A percentile compares a stretch with the other conserved stretches of the same genome.
phyloP scores from a whole-genome alignment of 2,797 vertebrate genomes.

The Eidolon dupreanum region DNA sequence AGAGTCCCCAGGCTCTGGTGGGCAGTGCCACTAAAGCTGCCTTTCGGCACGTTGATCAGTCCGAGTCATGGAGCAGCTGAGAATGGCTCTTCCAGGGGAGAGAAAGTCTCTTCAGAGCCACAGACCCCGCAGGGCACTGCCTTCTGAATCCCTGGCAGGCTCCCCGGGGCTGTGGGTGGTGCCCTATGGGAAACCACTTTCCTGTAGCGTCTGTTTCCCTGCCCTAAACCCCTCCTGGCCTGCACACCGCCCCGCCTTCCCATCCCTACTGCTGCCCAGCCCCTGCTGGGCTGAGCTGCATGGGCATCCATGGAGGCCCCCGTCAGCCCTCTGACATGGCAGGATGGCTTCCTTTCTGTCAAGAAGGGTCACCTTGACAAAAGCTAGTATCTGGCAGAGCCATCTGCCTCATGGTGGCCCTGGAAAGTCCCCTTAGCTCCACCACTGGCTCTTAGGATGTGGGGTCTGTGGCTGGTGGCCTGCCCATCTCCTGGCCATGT shows the following conservation, averaged over 20 bases:
- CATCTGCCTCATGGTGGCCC: not conserved
- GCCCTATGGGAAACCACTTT: not conserved
- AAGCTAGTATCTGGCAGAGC: not conserved
- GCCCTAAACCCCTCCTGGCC: not conserved
- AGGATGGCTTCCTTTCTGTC: not conserved
- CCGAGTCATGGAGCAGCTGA: conserved; percentile 57
- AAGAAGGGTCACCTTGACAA: not conserved
- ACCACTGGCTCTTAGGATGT: not conserved
- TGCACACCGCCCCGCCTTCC: not conserved
- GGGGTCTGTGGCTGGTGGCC: not conserved
- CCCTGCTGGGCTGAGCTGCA: rapidly evolving
- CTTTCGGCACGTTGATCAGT: not conserved
- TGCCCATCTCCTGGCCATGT: not conserved
- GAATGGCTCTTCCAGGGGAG: conserved; percentile 65
- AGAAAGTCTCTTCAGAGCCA: conserved; percentile 73
- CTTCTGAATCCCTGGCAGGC: not conserved
- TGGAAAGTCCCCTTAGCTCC: not conserved
- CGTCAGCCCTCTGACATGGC: not conserved
- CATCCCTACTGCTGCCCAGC: not conserved
- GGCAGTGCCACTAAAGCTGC: not conserved
- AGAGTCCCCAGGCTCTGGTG: not conserved
- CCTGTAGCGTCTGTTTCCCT: not conserved
- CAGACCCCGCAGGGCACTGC: conserved; percentile 60
- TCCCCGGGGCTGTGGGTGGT: not conserved
- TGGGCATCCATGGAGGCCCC: not conserved